phyloP scores from a whole-genome alignment of 2,113 vertebrate species.

The Glareola pratincola region DNA sequence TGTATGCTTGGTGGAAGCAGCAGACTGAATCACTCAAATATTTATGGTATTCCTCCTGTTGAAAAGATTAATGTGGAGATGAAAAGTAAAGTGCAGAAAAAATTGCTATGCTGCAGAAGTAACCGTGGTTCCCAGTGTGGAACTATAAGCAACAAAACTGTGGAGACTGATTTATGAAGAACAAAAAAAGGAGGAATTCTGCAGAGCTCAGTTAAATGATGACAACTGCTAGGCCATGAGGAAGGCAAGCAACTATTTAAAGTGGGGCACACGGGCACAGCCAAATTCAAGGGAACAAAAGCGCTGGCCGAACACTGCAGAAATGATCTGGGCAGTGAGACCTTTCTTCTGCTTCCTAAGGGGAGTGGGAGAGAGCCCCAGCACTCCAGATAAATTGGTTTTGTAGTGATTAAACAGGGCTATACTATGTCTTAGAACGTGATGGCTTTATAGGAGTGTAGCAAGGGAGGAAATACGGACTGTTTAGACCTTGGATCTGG shows the following conservation, averaged over 20 bases:
- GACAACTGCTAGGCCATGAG: not conserved
- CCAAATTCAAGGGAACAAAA: not conserved
- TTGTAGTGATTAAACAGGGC: not conserved
- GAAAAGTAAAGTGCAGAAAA: not conserved
- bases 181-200: not conserved
- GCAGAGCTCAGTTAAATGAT: not conserved
- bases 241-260: not conserved
- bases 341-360: not conserved
- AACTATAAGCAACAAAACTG: not conserved
- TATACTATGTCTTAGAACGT: not conserved
- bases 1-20: not conserved
- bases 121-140: not conserved
- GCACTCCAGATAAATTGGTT: not conserved
- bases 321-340: not conserved
- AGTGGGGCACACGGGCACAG: not conserved
- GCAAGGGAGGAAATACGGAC: not conserved
- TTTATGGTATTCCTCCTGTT: not conserved
- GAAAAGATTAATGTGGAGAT: not conserved
- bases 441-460: not conserved
- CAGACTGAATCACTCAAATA: not conserved
- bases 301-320: not conserved
- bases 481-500: not conserved
- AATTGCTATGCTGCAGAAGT: not conserved
- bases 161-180: not conserved
- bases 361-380: not conserved